These are phyloP conservation scores for Oncorhynchus kisutch DNA, from an alignment of 2,113 vertebrate species.

Conservation along the genomic window DNA sequence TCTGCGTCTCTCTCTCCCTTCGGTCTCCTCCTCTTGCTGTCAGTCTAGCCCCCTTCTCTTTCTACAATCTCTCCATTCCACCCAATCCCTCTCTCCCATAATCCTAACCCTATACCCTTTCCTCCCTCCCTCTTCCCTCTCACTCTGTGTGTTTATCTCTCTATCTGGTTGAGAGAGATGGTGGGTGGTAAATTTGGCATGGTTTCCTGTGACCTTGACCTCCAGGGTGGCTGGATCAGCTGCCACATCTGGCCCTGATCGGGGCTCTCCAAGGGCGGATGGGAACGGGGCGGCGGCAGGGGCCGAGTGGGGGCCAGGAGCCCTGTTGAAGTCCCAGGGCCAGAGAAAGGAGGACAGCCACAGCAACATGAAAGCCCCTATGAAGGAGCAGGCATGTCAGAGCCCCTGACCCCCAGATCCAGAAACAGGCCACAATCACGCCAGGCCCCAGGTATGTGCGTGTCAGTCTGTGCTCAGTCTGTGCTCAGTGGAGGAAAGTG, in stretches of 20 bases:
- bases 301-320: not conserved
- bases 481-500: constrained; percentile 28
- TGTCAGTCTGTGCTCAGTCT: constrained; percentile 30
- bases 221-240: constrained; percentile 63
- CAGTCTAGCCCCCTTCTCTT: not conserved
- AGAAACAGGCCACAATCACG: constrained; percentile 57
- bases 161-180: constrained; percentile 53
- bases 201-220: constrained; percentile 78
- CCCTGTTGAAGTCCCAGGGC: constrained; percentile 40
- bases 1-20: constrained; percentile 14
- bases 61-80: not conserved
- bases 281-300: constrained; percentile 51
- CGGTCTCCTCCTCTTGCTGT: not conserved
- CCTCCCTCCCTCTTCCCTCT: constrained; percentile 16
- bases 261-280: constrained; percentile 63
- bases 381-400: constrained; percentile 54
- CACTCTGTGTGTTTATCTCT: constrained; percentile 45
- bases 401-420: constrained; percentile 53
- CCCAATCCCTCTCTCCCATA: not conserved
- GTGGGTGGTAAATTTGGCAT: constrained; percentile 76
- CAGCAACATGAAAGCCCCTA: constrained; percentile 62
- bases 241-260: constrained; percentile 76
- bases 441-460: constrained; percentile 7
- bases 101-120: constrained; percentile 7
- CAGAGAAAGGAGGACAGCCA: constrained; percentile 55